Percentiles rank a stretch among this genome's conserved stretches.
These are phyloP conservation scores for Ibycter americanus DNA, from an alignment of 2,797 vertebrate species.

Conservation along the genomic window DNA sequence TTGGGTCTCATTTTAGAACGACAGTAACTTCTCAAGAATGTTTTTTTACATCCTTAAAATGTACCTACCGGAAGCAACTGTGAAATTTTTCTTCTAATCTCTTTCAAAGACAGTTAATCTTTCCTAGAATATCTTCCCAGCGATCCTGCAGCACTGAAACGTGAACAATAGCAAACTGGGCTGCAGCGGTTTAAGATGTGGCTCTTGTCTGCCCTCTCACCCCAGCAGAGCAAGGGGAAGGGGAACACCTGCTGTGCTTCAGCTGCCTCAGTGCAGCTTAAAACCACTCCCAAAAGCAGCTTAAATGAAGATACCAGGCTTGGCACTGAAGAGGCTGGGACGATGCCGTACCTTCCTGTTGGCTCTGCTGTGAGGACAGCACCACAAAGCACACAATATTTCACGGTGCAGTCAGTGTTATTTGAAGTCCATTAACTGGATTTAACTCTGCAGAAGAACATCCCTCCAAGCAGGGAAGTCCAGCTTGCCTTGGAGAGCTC, in stretches of 20 bases:
- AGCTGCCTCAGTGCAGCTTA: background rate
- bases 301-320: background rate
- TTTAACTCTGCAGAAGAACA: background rate
- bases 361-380: background rate
- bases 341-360: rapidly evolving
- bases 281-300: background rate
- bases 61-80: background rate
- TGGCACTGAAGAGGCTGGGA: background rate
- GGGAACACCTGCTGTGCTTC: background rate
- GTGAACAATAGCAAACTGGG: background rate
- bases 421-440: background rate
- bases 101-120: background rate
- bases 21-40: background rate
- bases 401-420: background rate
- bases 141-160: background rate
- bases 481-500: background rate
- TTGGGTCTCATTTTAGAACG: background rate
- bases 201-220: background rate
- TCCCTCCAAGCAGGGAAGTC: background rate
- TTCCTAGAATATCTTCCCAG: background rate
- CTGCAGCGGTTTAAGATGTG: rapidly evolving
- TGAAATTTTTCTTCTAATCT: background rate
- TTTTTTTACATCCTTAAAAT: background rate
- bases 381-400: background rate
- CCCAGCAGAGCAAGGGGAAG: background rate